Evolutionary conservation across 92 coral and sea anemone species (phyloP), one percentile per base, ranked within the genome.

Genomic region (Palythoa grandiflora): DNA sequence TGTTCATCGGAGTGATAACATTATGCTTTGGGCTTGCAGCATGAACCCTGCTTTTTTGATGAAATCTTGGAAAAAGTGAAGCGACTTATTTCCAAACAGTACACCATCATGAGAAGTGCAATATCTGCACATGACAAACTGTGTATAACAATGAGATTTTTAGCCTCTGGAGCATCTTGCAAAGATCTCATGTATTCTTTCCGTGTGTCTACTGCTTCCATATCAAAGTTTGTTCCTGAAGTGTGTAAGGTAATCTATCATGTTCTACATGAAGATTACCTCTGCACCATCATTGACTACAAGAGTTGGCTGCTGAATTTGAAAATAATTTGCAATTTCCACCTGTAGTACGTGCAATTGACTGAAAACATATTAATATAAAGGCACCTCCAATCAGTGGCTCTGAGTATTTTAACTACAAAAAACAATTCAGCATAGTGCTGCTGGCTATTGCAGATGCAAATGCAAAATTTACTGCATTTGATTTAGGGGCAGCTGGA

Each of bases 321-420:
- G 87, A 80, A 68, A 35, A 17, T 9, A 83, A 83, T 21, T 94
- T 93, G 92, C 94, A 94, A 52, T 80, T 92, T 47, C 94, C 91
- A 28, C 91, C 90, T 66, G 87, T 87, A 38, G 87, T 94, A 7
- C 94, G 97, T 17, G 94, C 97, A 0, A 28, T 28, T 28, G 28
- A 28, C 0, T 0, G 28, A 28, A 28, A 28, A 28, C 28, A 28
- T 28, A 79, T 94, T 20, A 87, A 84, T 51, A 79, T 94, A 10
- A 76, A 68, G 19, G 93, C 92, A 14, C 97, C 94, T 44, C 92
- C 92, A 71, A 90, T 90, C 85, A 44, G 83, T 17, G 97, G 92
- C 39, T 94, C 94, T 1, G 92, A 80, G 83, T 92, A 78, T 53
- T 90, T 89, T 65, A 92, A 92, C 47, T 92, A 94, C 60, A 28